phyloP scores from a whole-genome alignment of 2,797 vertebrate genomes.

The Spinus pinus region DNA sequence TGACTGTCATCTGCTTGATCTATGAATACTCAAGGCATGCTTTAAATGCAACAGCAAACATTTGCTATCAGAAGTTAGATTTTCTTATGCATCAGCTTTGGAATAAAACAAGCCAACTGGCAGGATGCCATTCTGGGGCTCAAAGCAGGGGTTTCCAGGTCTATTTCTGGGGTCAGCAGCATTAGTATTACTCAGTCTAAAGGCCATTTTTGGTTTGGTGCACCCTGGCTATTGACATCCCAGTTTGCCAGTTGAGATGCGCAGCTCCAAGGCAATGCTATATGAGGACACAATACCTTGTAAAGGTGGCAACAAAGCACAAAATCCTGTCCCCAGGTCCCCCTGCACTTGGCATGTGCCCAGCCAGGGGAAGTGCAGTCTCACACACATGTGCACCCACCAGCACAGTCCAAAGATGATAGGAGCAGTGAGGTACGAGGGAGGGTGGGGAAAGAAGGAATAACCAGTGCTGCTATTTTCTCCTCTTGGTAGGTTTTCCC shows the following conservation, averaged over 20 bases:
- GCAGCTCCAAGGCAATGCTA: neutral
- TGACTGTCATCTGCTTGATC: neutral
- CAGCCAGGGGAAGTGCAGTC: neutral
- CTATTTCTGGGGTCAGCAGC: neutral
- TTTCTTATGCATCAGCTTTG: neutral
- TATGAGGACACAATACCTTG: neutral
- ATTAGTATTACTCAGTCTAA: neutral
- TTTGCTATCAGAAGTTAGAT: neutral
- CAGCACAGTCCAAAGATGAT: rapidly evolving
- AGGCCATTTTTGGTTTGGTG: neutral
- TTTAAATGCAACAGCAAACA: neutral
- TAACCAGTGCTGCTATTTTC: neutral
- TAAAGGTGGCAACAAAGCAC: neutral
- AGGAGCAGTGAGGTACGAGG: neutral
- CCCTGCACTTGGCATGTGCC: rapidly evolving
- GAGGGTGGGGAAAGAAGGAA: conserved; percentile 8
- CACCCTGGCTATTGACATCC: neutral
- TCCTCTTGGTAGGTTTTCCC: neutral
- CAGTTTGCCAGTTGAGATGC: neutral
- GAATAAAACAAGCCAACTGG: neutral
- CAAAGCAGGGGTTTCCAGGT: neutral
- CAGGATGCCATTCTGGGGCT: neutral
- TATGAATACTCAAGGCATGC: rapidly evolving
- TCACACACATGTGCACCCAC: rapidly evolving
- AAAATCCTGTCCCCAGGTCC: neutral